Percentiles rank a stretch among this genome's conserved stretches.
phyloP scores from a whole-genome alignment of 1,140 invertebrate genomes.

The Megalopta genalis region DNA sequence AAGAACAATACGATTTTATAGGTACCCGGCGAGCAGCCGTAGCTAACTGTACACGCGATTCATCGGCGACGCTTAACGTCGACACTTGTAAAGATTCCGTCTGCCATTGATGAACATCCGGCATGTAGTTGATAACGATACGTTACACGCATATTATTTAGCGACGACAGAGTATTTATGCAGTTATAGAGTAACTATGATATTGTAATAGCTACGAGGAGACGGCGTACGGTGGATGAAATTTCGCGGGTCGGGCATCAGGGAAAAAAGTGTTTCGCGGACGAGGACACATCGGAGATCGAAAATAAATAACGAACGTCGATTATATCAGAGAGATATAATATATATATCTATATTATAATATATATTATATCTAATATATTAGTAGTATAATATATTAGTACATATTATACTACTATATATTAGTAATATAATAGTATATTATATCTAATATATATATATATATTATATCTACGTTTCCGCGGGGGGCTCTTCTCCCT shows the following conservation, averaged over 20 bases:
- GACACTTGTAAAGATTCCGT: constrained; percentile 46
- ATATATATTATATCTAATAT: too few species aligned
- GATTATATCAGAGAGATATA: too few species aligned
- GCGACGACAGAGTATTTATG: constrained; percentile 51
- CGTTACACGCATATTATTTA: constrained; percentile 39
- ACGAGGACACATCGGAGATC: neutral
- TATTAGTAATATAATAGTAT: too few species aligned
- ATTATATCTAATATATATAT: too few species aligned
- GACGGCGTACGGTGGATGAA: constrained; percentile 1
- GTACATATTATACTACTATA: too few species aligned
- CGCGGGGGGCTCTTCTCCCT: neutral
- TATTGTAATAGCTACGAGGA: constrained; percentile 25
- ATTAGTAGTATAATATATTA: too few species aligned
- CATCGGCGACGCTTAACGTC: constrained; percentile 12
- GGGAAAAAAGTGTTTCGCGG: neutral
- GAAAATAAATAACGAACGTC: too few species aligned
- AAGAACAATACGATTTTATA: constrained; percentile 20
- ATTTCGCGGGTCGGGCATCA: neutral
- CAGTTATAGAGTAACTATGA: constrained; percentile 25
- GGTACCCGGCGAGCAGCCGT: neutral
- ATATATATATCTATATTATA: too few species aligned
- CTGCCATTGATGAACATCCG: constrained; percentile 18
- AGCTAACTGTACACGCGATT: constrained; percentile 24
- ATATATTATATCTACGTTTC: too few species aligned
- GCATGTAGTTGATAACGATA: constrained; percentile 8